Percentiles rank a stretch among this genome's conserved stretches.
Evolutionary conservation across 2,888 invertebrate species (phyloP).

Genomic region (Drosophila sordidapex): DNA sequence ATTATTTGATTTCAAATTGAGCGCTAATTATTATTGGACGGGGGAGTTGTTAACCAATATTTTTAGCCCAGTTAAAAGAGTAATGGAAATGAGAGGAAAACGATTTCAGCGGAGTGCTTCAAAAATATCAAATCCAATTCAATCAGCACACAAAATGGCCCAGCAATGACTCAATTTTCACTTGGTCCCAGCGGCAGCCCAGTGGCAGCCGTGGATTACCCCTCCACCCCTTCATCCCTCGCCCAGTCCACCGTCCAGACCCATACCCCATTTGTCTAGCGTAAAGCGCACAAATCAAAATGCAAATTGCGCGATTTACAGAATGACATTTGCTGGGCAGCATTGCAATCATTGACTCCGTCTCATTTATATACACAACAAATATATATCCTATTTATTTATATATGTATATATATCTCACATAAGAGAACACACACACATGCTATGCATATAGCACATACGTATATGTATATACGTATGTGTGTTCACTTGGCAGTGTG

Average conservation of each 20-base stretch:
- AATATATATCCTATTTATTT: conserved; percentile 11
- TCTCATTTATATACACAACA: conserved; percentile 13
- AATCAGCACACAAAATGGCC: conserved; percentile 62
- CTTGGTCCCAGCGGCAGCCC: conserved; percentile 2
- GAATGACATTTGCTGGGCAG: conserved; percentile 48
- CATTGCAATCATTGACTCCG: conserved; percentile 29
- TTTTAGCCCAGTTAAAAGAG: conserved; percentile 2
- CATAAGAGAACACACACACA: not conserved
- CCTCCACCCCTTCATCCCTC: not conserved
- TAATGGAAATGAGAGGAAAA: not conserved
- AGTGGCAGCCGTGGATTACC: not conserved
- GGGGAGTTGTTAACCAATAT: not conserved
- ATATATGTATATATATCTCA: not conserved
- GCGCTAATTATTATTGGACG: not conserved
- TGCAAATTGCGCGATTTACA: conserved; percentile 72
- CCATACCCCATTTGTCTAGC: conserved; percentile 54
- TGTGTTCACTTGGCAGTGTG: conserved; percentile 1
- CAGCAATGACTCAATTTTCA: conserved; percentile 49
- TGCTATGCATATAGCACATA: not conserved
- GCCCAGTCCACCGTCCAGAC: not conserved
- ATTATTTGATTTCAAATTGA: conserved; percentile 1
- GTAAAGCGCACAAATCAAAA: conserved; percentile 71
- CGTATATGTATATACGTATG: not conserved
- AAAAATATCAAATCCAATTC: conserved; percentile 53
- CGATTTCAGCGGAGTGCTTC: conserved; percentile 1